Percentiles rank a stretch among this genome's conserved stretches.
phyloP scores from a whole-genome alignment of 2,797 vertebrate genomes.

The Acanthurus lineatus region DNA sequence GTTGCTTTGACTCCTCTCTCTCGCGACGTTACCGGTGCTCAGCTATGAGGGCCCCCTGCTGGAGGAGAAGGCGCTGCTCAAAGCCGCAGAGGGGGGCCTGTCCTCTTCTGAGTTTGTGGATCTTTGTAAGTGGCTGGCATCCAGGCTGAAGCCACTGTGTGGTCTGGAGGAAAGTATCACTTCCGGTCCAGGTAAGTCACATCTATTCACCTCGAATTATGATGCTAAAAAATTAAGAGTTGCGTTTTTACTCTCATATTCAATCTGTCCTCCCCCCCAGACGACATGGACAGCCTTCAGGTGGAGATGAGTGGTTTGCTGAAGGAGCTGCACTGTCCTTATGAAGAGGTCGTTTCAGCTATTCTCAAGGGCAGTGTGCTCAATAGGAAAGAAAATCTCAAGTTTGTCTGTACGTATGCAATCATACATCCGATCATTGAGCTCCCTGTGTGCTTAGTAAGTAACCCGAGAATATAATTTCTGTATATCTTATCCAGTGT shows the following conservation, averaged over 20 bases:
- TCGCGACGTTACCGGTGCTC: neutral
- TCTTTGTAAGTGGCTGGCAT: conserved; percentile 91
- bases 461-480: fast-evolving
- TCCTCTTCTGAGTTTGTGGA: conserved; percentile 89
- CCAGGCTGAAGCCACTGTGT: conserved; percentile 87
- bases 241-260: neutral
- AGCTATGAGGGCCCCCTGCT: conserved; percentile 92
- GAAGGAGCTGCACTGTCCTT: conserved; percentile 92
- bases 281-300: conserved; percentile 89
- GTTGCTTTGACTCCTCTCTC: neutral
- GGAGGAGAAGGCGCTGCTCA: conserved; percentile 87
- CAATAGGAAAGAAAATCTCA: conserved; percentile 89
- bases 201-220: neutral
- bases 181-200: conserved; percentile 84
- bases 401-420: conserved; percentile 88
- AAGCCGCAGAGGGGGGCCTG: conserved; percentile 88
- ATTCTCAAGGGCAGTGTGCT: conserved; percentile 86
- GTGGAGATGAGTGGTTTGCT: conserved; percentile 92
- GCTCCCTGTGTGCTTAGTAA: neutral
- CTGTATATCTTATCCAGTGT: conserved; percentile 83
- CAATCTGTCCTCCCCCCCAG: conserved; percentile 54
- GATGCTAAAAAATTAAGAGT: neutral
- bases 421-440: fast-evolving
- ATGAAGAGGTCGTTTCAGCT: conserved; percentile 85
- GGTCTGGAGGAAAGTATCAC: conserved; percentile 89